Conservation (phyloP, 1,140 invertebrate species). For the Ridgeia piscesae region DNA sequence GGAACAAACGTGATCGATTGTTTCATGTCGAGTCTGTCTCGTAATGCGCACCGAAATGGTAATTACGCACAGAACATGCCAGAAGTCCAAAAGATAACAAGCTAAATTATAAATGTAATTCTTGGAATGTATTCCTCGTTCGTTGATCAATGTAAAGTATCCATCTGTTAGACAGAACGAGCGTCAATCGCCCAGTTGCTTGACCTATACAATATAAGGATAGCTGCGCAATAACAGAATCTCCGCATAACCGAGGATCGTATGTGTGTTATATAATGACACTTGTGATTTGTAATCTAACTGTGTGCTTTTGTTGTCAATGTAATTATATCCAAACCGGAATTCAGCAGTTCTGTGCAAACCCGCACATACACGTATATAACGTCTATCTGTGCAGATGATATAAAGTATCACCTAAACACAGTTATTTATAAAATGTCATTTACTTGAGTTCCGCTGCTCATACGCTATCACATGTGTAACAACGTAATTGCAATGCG, state of each 20-base stretch:
- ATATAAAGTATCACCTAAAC: neutral
- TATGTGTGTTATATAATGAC: too few relatives aligned
- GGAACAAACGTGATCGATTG: neutral
- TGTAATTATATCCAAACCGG: too few relatives aligned
- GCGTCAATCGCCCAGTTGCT: too few relatives aligned
- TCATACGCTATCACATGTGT: neutral
- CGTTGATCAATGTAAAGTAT: neutral
- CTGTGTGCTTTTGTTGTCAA: too few relatives aligned
- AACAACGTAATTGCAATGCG: neutral
- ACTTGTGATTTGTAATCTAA: too few relatives aligned
- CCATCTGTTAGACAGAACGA: neutral
- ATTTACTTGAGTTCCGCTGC: neutral
- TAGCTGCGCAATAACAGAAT: too few relatives aligned
- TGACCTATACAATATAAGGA: too few relatives aligned
- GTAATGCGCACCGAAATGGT: neutral
- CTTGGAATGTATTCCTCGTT: neutral
- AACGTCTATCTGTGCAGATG: too few relatives aligned
- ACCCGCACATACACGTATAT: too few relatives aligned
- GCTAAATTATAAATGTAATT: neutral
- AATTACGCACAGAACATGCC: neutral
- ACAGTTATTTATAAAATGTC: neutral
- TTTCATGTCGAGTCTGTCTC: neutral
- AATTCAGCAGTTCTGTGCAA: too few relatives aligned
- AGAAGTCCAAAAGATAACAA: neutral
- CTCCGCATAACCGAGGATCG: too few relatives aligned